These are phyloP conservation scores for Apolygus lucorum DNA, from an alignment of 1,140 invertebrate genomes.

Conservation along the genomic window DNA sequence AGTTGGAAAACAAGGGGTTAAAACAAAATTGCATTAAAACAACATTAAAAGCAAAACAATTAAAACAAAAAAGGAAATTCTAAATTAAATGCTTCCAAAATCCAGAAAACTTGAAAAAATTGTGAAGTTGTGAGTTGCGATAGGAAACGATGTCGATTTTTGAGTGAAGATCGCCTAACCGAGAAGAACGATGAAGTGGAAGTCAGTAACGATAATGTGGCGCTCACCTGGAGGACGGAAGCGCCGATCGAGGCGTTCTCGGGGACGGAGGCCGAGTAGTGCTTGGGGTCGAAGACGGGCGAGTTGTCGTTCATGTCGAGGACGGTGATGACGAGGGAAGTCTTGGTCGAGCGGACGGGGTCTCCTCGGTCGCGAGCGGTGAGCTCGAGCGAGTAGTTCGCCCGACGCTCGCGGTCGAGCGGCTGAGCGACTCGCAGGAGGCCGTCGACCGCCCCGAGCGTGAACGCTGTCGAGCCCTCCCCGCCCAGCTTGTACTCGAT, in stretches of 20 bases:
- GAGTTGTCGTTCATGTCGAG: slow-evolving; percentile 91
- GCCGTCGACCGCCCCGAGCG: slow-evolving; percentile 78
- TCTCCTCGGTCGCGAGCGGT: slow-evolving; percentile 82
- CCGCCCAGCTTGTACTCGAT: slow-evolving; percentile 71
- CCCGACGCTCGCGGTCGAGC: slow-evolving; percentile 73
- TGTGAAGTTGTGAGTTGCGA: no score
- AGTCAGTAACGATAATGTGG: no score
- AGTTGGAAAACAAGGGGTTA: no score
- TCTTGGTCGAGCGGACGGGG: slow-evolving; percentile 61
- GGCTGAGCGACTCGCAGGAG: slow-evolving; percentile 67
- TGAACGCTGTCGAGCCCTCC: slow-evolving; percentile 55
- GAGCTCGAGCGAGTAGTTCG: slow-evolving; percentile 71
- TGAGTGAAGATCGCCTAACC: no score
- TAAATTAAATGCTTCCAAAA: no score
- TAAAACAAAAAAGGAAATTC: no score
- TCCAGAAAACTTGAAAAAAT: slow-evolving; percentile 18
- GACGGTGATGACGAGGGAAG: slow-evolving; percentile 62
- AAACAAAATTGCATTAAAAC: no score
- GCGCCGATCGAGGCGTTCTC: slow-evolving; percentile 91
- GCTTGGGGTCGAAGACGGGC: slow-evolving; percentile 78
- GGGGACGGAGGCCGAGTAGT: slow-evolving; percentile 76
- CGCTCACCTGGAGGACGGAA: slow-evolving; percentile 73
- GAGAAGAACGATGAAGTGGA: no score
- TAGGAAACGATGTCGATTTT: no score
- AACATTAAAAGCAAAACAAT: no score